These are phyloP conservation scores for Pristionchus maxplancki DNA, from an alignment of 2,888 invertebrate genomes.

Conservation along the genomic window DNA sequence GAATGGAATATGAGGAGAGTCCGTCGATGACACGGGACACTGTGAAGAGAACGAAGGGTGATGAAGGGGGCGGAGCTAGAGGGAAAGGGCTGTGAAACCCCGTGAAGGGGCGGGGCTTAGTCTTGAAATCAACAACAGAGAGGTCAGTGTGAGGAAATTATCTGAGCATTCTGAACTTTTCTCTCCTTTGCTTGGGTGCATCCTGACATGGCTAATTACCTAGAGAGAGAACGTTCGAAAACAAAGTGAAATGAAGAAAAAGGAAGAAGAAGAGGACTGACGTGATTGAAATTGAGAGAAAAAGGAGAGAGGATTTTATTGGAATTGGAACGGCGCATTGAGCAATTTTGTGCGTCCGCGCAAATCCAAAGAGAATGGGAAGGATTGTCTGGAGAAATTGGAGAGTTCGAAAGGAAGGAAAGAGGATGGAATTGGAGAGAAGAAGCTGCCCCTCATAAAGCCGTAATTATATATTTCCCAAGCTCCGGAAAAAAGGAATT, in stretches of 20 bases:
- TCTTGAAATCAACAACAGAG: not conserved
- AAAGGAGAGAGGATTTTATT: not conserved
- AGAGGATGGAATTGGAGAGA: not conserved
- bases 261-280: not conserved
- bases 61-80: not conserved
- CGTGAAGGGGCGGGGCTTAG: slow-evolving; percentile 15
- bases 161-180: not conserved
- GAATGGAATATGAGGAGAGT: not conserved
- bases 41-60: not conserved
- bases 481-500: not conserved
- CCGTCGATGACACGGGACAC: not conserved
- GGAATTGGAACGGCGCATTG: slow-evolving; percentile 24
- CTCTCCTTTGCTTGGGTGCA: not conserved
- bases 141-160: not conserved
- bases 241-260: not conserved
- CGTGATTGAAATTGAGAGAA: not conserved
- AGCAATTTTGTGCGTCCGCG: not conserved
- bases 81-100: not conserved
- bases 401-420: not conserved
- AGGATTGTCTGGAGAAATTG: slow-evolving; percentile 23
- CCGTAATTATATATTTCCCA: slow-evolving; percentile 43
- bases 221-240: not conserved
- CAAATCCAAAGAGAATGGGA: not conserved
- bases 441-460: not conserved
- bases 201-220: not conserved